These are phyloP conservation scores for Sarcophaga subvicina DNA, from an alignment of 2,888 invertebrate species.

Conservation along the genomic window DNA sequence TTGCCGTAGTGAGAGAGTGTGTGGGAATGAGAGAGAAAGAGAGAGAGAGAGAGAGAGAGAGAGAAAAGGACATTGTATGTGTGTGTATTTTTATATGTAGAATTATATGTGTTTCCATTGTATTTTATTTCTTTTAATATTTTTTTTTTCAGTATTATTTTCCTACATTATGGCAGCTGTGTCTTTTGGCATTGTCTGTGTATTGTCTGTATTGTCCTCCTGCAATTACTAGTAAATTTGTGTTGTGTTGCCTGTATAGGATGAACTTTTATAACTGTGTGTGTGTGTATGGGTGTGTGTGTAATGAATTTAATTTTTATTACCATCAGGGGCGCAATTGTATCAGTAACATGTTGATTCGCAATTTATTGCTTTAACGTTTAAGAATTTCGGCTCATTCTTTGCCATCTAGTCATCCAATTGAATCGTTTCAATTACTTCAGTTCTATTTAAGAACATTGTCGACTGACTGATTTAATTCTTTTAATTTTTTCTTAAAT, in stretches of 20 bases:
- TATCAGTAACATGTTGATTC: conserved; percentile 45
- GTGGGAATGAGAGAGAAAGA: too few relatives aligned
- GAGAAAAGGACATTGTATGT: too few relatives aligned
- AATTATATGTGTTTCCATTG: not conserved
- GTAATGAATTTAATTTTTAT: conserved; percentile 68
- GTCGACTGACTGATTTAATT: not conserved
- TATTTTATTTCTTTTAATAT: not conserved
- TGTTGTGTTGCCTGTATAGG: conserved; percentile 9
- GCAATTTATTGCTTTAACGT: conserved; percentile 55
- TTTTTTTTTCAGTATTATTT: not conserved
- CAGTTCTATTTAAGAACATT: not conserved
- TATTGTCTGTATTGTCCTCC: conserved; percentile 5
- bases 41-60: too few relatives aligned
- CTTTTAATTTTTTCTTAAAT: too few relatives aligned
- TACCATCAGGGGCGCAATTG: conserved; percentile 61
- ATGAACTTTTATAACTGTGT: not conserved
- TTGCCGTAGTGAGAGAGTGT: not conserved
- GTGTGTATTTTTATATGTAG: too few relatives aligned
- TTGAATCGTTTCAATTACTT: conserved; percentile 11
- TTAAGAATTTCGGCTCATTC: not conserved
- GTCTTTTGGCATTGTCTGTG: not conserved
- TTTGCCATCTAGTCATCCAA: not conserved
- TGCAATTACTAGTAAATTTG: not conserved
- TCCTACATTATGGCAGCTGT: not conserved
- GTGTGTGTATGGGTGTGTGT: conserved; percentile 2